Base-by-base conservation (phyloP, 1,140 invertebrate genomes). In the Meloidogyne exigua region DNA sequence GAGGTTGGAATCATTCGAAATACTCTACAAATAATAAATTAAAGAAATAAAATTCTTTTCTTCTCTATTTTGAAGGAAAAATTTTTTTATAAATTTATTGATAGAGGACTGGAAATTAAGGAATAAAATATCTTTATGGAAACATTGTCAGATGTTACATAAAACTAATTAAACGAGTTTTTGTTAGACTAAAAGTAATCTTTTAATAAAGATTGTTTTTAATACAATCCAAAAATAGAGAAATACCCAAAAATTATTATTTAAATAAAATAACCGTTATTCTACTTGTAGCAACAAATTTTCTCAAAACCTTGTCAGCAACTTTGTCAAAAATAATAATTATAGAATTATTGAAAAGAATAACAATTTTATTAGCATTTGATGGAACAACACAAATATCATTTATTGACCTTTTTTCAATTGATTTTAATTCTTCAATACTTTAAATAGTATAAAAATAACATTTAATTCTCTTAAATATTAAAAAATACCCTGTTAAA, bases 261-360 rank as follows among this genome's bases (percentile, higher is more conserved):
- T 13, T 3, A 25, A 44, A 25, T 32, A 28, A n/a, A 28, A 26
- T 65, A 21, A 76, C 75, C 57, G 75, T 77, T 65, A 77, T 77
- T 42, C 26, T 11, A n/a, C 21, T 72, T 10, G 62, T 36, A 26
- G 39, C 36, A 68, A 28, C 23, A 18, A 68, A 9, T 26, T 68
- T 71, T 13, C 49, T 26, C 21, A 76, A 68, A 67, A 26, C 7
- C 15, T 64, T 42, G n/a, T 42, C 7, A 66, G 72, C 57, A 73
- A 39, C 4, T 39, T 64, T 75, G 42, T 75, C 28, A 39, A 62
- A 75, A 44, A 68, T 13, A 68, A 75, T 63, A 36, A 75, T 63
- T 32, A 68, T 1, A 21, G 36, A 71, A 72, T 26, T 78, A 57
- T 78, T 23, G n/a, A 78, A 78, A 26, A 78, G 42, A 32, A 78